Evolutionary conservation across 2,113 vertebrate species (phyloP).

Genomic region (Phalacrocorax pelagicus): DNA sequence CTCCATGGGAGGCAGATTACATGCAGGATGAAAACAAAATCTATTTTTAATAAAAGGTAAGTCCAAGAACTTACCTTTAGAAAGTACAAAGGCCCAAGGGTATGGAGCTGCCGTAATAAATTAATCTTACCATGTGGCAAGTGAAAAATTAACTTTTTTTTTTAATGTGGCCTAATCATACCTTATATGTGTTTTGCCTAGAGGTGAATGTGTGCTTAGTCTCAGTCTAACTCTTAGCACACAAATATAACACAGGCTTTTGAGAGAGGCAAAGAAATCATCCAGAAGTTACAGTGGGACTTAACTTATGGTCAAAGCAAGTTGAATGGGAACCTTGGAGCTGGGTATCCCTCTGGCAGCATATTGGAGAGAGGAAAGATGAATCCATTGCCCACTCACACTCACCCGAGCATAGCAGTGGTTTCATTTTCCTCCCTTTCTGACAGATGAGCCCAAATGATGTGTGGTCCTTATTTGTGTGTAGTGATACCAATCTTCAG

Average conservation of each 20-base stretch:
- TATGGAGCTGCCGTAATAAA: neutral
- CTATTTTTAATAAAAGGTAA: neutral
- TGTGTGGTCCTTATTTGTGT: neutral
- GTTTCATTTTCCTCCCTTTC: neutral
- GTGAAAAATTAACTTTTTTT: neutral
- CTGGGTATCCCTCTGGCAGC: neutral
- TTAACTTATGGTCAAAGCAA: neutral
- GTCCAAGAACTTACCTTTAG: neutral
- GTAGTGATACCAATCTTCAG: neutral
- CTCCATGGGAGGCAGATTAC: neutral
- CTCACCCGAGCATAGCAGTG: neutral
- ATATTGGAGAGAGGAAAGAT: neutral
- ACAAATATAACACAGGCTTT: neutral
- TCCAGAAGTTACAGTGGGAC: neutral
- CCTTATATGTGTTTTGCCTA: neutral
- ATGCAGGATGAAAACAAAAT: neutral
- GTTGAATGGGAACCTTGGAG: neutral
- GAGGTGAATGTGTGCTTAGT: neutral
- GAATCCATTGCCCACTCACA: neutral
- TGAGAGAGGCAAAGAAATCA: neutral
- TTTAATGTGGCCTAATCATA: neutral
- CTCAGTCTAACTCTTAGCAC: neutral
- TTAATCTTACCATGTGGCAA: neutral
- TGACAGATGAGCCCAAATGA: neutral
- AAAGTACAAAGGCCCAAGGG: neutral